Evolutionary conservation across 2,888 invertebrate genomes (phyloP).

Genomic region (Sphecodes monilicornis): DNA sequence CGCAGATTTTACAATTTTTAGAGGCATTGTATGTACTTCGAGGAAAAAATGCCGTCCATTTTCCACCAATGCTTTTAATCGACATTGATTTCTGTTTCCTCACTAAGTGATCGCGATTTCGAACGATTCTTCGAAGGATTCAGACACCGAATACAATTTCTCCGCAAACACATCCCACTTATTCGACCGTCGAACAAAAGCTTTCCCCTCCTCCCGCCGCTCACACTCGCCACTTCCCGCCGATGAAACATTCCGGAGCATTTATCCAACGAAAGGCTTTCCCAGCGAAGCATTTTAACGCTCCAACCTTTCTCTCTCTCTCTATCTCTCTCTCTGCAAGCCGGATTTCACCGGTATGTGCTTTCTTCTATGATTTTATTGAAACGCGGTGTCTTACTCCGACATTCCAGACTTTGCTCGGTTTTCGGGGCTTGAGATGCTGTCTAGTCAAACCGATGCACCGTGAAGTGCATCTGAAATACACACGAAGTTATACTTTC

Average conservation of each 20-base stretch:
- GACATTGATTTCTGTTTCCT: not conserved
- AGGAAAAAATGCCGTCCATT: too few relatives aligned
- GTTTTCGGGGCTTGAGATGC: not conserved
- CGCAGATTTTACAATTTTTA: too few relatives aligned
- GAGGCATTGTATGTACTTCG: too few relatives aligned
- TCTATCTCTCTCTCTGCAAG: not conserved
- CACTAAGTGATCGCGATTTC: not conserved
- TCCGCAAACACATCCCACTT: not conserved
- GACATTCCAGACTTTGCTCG: constrained; percentile 28
- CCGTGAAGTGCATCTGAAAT: not conserved
- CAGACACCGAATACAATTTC: not conserved
- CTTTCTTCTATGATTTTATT: constrained; percentile 35
- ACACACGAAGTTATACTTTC: not conserved
- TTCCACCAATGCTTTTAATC: not conserved
- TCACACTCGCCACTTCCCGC: not conserved
- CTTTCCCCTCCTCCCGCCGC: not conserved
- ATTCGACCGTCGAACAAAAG: constrained; percentile 6
- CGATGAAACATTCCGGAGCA: not conserved
- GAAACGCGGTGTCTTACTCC: constrained; percentile 25
- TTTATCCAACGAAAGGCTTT: constrained; percentile 12
- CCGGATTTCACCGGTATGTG: constrained; percentile 19
- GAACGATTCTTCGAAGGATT: not conserved
- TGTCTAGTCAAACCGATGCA: constrained; percentile 26
- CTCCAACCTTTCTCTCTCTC: not conserved
- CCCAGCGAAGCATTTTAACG: constrained; percentile 22